Percentiles rank a stretch among this genome's conserved stretches.
Evolutionary conservation across 2,888 invertebrate species (phyloP).

Genomic region (Polyploca ridens): DNA sequence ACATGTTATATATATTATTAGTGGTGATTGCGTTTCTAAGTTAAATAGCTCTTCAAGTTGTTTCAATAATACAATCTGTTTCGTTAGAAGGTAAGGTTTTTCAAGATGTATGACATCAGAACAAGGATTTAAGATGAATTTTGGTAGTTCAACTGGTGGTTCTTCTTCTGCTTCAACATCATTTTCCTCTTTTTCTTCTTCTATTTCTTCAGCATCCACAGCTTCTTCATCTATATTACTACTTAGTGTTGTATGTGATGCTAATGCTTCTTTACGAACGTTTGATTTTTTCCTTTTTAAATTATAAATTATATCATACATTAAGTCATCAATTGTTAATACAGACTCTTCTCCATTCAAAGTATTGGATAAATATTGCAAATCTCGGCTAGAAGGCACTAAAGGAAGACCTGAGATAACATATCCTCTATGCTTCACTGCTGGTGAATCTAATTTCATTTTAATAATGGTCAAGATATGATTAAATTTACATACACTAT

Average conservation of each 20-base stretch:
- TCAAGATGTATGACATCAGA: constrained; percentile 45
- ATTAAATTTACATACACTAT: constrained; percentile 78
- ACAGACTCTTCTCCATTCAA: constrained; percentile 65
- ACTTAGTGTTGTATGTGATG: constrained; percentile 42
- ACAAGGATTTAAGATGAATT: constrained; percentile 63
- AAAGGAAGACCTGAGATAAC: constrained; percentile 87
- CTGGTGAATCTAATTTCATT: constrained; percentile 76
- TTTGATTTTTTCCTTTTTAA: constrained; percentile 61
- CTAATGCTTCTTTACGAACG: constrained; percentile 23
- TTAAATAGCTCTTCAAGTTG: constrained; percentile 64
- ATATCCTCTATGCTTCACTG: constrained; percentile 85
- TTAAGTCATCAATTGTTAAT: constrained; percentile 45
- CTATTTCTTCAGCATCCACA: constrained; percentile 48
- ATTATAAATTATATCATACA: constrained; percentile 57
- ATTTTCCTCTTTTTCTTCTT: constrained; percentile 44
- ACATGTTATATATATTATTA: constrained; percentile 84
- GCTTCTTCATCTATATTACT: constrained; percentile 42
- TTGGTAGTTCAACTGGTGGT: constrained; percentile 58
- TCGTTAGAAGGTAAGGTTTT: constrained; percentile 50
- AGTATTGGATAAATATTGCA: constrained; percentile 43
- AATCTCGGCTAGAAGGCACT: constrained; percentile 67
- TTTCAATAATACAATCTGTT: constrained; percentile 50
- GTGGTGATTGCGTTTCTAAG: constrained; percentile 66
- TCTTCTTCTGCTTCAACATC: constrained; percentile 51
- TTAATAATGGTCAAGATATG: constrained; percentile 80